Evolutionary conservation across 2,113 vertebrate species (phyloP), one percentile per base, ranked within the genome.

Genomic region (Promerops cafer): DNA sequence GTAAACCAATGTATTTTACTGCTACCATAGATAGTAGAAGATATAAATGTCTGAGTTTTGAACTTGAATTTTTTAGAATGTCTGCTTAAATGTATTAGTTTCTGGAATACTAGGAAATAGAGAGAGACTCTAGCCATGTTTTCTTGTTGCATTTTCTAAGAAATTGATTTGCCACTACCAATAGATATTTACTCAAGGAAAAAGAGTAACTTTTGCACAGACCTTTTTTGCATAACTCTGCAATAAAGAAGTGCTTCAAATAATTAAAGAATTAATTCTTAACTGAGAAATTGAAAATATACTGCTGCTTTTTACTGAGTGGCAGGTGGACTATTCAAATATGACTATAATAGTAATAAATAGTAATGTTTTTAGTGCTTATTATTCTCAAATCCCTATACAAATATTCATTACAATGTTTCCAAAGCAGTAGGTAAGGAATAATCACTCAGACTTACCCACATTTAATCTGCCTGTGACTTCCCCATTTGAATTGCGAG

Each of bases 401-500:
- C 18, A 89, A 77, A 37, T 69, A 23, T 60, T 78, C 9, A 31
- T 30, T 27, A 63, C 28, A 50, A 31, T 13, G 21, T 64, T 74
- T 78, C 24, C 44, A 68, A 84, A 92, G 42, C 13, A 82, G 27
- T 16, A 19, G 83, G n/a, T 13, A 79, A 87, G 26, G 52, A 74
- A 92, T 64, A 76, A 76, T 30, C 31, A 53, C 21, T 64, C 40
- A 45, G 23, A 98, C 99, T 98, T 98, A 99, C 99, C 99, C 95
- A 99, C 98, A 94, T 97, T 99, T 80, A 99, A 95, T 95, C 99
- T 98, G 89, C 99, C 99, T 9, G 98, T 99, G 93, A 99, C 98
- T n/a, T 99, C 97, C 10, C 99, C 99, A 6, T 99, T 98, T 14
- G 97, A 97, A 94, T 99, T 98, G 17, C 98, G 99, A 69, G 99